phyloP scores from a whole-genome alignment of 1,140 invertebrate genomes.

The Eubasilissa regina region DNA sequence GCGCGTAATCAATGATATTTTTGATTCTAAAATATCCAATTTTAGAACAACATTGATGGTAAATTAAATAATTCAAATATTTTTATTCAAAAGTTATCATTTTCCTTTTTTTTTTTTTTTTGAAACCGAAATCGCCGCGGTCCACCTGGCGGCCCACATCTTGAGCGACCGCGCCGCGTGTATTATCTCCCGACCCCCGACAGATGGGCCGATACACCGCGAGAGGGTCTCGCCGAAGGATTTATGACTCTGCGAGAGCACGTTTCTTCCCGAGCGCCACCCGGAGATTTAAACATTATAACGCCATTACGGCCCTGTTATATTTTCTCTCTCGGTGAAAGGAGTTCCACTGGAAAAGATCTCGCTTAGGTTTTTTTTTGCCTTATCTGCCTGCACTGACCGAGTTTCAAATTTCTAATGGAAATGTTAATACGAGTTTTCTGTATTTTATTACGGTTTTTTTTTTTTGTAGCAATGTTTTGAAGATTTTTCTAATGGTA shows the following conservation, averaged over 20 bases:
- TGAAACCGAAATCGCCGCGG: too few species aligned
- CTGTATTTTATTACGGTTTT: slow-evolving; percentile 1
- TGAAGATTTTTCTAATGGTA: not conserved
- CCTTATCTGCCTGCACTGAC: slow-evolving; percentile 23
- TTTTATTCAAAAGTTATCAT: too few species aligned
- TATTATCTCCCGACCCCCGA: slow-evolving; percentile 14
- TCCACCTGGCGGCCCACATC: too few species aligned
- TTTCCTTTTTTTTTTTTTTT: too few species aligned
- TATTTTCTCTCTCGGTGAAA: slow-evolving; percentile 49
- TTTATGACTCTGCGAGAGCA: slow-evolving; percentile 51
- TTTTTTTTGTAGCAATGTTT: not conserved
- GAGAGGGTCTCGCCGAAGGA: slow-evolving; percentile 30
- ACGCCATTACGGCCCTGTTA: slow-evolving; percentile 50
- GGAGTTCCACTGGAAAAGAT: slow-evolving; percentile 21
- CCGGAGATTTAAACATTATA: slow-evolving; percentile 55
- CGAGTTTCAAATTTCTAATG: slow-evolving; percentile 27
- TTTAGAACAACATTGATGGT: too few species aligned
- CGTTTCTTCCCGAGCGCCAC: slow-evolving; percentile 29
- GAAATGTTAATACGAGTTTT: slow-evolving; percentile 36
- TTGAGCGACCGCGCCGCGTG: not conserved
- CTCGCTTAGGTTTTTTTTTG: slow-evolving; percentile 17
- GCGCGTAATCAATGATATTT: too few species aligned
- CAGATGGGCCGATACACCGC: slow-evolving; percentile 15
- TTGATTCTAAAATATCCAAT: too few species aligned
- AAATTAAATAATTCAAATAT: too few species aligned